Evolutionary conservation across 2,113 vertebrate species (phyloP), one percentile per base, ranked within the genome.

Genomic region (Agapornis roseicollis): DNA sequence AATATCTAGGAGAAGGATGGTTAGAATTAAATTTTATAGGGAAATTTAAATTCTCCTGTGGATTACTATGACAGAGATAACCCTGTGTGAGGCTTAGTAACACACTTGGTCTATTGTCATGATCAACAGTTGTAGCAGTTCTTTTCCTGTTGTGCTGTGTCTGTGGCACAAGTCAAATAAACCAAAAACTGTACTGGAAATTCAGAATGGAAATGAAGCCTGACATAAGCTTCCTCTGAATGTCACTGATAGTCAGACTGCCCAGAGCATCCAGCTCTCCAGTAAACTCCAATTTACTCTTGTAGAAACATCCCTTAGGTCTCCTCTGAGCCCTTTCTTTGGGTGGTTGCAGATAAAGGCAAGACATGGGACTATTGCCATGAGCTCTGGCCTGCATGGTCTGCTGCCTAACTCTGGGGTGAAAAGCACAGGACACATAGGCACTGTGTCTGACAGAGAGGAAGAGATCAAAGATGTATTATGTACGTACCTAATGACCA

Each of bases 11-110:
- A 95, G 92, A 94, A 92, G 63, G 69, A 88, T 82, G 78, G 69
- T 87, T 87, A 72, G 84, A 93, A 89, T 95, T 89, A 89, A 81
- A 61, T 92, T 94, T 96, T 95, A 89, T 91, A 77, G 87, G 74
- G 82, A 95, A 52, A 70, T 89, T 79, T 86, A 85, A 90, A 84
- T 85, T 94, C 65, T 88, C 61, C 13, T 84, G 73, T 87, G 80
- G 86, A 84, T 72, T 80, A n/a, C 65, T 80, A 23, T 1, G 12
- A 18, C 37, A 72, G 70, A 88, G 83, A 86, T 84, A 78, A 89
- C 85, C n/a, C 85, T 74, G 53, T 52, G 72, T 72, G 85, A 77
- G 65, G 56, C 85, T 87, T 41, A 86, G 65, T 68, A 78, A 65
- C 69, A 77, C 41, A 53, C 65, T 92, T 44, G 25, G 44, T 78